Evolutionary conservation across 2,113 vertebrate genomes (phyloP).

Genomic region (Lipotes vexillifer): DNA sequence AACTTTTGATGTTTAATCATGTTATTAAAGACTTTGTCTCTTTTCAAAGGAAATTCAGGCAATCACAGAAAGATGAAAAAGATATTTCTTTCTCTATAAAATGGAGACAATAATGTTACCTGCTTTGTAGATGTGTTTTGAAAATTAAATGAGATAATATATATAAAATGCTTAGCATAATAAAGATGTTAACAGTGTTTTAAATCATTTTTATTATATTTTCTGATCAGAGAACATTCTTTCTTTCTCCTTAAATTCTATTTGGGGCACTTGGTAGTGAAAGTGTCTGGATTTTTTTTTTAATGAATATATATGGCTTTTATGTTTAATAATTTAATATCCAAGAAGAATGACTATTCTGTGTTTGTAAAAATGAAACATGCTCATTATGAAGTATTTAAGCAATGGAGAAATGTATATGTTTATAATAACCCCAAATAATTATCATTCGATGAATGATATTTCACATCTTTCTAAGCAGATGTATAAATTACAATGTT

Average conservation of each 20-base stretch:
- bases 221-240: neutral
- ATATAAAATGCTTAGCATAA: neutral
- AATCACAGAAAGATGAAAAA: neutral
- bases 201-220: neutral
- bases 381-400: neutral
- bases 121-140: neutral
- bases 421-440: neutral
- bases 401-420: neutral
- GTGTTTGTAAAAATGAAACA: neutral
- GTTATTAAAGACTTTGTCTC: neutral
- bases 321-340: neutral
- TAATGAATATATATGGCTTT: neutral
- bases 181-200: neutral
- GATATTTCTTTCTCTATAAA: neutral
- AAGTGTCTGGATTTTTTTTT: neutral
- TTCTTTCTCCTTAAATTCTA: neutral
- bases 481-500: neutral
- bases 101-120: neutral
- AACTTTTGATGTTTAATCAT: neutral
- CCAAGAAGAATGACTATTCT: neutral
- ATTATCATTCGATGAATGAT: neutral
- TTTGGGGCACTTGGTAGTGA: neutral
- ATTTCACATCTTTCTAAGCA: conserved; percentile 16
- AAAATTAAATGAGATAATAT: neutral
- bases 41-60: neutral